Conservation (phyloP, 2,888 invertebrate genomes). For the Idaea straminata region DNA sequence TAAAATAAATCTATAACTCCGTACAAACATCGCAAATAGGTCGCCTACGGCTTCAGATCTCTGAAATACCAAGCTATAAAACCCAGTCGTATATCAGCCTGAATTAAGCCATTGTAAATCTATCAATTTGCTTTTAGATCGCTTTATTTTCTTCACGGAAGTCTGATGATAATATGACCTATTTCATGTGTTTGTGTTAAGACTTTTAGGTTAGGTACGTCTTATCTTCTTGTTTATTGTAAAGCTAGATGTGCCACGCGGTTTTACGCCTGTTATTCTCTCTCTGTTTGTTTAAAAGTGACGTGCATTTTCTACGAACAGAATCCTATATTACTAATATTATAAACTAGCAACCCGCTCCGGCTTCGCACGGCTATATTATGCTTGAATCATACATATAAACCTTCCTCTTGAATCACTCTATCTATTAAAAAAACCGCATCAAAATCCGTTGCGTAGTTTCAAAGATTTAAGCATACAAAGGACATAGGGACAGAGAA, state of each 20-base stretch:
- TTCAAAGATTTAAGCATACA: too few relatives aligned
- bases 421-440: too few relatives aligned
- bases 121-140: constrained; percentile 58
- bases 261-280: not conserved
- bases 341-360: too few relatives aligned
- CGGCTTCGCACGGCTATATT: too few relatives aligned
- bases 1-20: constrained; percentile 5
- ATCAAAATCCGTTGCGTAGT: too few relatives aligned
- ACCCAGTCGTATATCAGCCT: constrained; percentile 57
- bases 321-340: too few relatives aligned
- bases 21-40: constrained; percentile 25
- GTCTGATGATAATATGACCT: constrained; percentile 41
- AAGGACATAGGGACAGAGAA: too few relatives aligned
- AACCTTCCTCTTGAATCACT: too few relatives aligned
- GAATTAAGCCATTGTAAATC: constrained; percentile 68
- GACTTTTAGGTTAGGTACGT: not conserved
- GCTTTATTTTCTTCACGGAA: constrained; percentile 59
- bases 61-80: constrained; percentile 47
- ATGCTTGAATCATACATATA: too few relatives aligned
- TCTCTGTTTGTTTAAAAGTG: too few relatives aligned
- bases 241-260: not conserved
- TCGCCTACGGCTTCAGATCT: constrained; percentile 14
- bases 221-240: not conserved
- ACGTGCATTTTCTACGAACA: too few relatives aligned
- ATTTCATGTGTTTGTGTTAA: constrained; percentile 27